phyloP scores from a whole-genome alignment of 2,888 invertebrate genomes.

The Patella caerulea region DNA sequence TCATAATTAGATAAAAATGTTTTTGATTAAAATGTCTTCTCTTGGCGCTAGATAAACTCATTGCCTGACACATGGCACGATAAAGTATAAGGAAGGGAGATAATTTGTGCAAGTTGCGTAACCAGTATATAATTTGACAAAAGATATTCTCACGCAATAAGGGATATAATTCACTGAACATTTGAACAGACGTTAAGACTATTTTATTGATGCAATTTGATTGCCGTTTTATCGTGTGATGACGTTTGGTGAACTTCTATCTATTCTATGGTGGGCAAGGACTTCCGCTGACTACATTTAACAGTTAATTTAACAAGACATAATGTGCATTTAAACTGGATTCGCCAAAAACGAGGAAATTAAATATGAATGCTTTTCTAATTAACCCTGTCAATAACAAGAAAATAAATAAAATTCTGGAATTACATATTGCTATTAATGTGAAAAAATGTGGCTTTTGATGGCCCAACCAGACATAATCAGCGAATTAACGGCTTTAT shows the following conservation, averaged over 20 bases:
- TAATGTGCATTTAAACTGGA: not conserved
- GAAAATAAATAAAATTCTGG: conserved; percentile 10
- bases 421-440: conserved; percentile 2
- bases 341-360: not conserved
- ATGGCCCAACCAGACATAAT: not conserved
- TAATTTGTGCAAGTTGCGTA: not conserved
- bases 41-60: conserved; percentile 3
- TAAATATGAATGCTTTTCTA: conserved; percentile 8
- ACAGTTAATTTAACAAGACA: not conserved
- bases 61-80: conserved; percentile 7
- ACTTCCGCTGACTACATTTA: not conserved
- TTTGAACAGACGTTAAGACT: too few species aligned
- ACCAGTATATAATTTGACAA: too few species aligned
- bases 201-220: too few species aligned
- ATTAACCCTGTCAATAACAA: conserved; percentile 4
- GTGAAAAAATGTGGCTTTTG: not conserved
- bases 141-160: too few species aligned
- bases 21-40: too few species aligned
- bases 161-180: too few species aligned
- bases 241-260: too few species aligned
- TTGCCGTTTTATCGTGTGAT: too few species aligned
- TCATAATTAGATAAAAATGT: too few species aligned
- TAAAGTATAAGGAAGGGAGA: not conserved
- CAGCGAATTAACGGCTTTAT: not conserved
- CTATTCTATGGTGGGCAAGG: too few species aligned